These are phyloP conservation scores for Myxocyprinus asiaticus DNA, from an alignment of 2,113 vertebrate genomes.

Conservation along the genomic window DNA sequence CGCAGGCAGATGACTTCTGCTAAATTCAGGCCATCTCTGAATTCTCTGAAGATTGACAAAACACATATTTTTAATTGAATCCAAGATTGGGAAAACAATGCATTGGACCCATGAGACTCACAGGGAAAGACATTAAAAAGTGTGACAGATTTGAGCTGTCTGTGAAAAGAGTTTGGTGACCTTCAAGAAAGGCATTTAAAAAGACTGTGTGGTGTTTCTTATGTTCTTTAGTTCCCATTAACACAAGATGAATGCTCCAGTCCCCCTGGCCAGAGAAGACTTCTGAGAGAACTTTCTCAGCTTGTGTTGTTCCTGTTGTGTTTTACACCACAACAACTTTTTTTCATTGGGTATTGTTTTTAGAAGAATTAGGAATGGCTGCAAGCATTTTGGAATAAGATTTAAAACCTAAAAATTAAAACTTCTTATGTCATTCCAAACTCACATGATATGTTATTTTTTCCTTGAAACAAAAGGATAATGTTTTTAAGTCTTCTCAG, in stretches of 20 bases:
- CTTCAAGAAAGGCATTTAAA: slow-evolving; percentile 29
- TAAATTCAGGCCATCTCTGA: slow-evolving; percentile 32
- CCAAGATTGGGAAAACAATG: slow-evolving; percentile 40
- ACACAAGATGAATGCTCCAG: background rate
- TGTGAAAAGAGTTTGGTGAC: slow-evolving; percentile 7
- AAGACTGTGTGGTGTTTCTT: background rate
- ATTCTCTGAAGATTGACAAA: slow-evolving; percentile 21
- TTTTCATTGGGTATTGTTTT: background rate
- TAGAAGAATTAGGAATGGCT: background rate
- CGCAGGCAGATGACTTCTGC: slow-evolving; percentile 4
- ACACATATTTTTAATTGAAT: slow-evolving; percentile 28
- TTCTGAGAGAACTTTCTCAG: background rate
- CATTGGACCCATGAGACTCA: background rate
- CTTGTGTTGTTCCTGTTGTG: background rate
- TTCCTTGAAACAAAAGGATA: too few relatives aligned
- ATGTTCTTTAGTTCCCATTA: background rate
- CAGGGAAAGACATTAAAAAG: slow-evolving; percentile 28
- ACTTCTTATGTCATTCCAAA: too few relatives aligned
- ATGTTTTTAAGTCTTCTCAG: too few relatives aligned
- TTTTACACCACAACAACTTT: background rate
- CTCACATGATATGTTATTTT: too few relatives aligned
- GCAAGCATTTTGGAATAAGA: background rate
- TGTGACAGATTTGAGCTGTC: background rate
- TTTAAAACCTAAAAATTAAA: too few relatives aligned
- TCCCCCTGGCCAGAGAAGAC: background rate